Evolutionary conservation across 2,797 vertebrate genomes (phyloP).

Genomic region (Anisognathus igniventris): DNA sequence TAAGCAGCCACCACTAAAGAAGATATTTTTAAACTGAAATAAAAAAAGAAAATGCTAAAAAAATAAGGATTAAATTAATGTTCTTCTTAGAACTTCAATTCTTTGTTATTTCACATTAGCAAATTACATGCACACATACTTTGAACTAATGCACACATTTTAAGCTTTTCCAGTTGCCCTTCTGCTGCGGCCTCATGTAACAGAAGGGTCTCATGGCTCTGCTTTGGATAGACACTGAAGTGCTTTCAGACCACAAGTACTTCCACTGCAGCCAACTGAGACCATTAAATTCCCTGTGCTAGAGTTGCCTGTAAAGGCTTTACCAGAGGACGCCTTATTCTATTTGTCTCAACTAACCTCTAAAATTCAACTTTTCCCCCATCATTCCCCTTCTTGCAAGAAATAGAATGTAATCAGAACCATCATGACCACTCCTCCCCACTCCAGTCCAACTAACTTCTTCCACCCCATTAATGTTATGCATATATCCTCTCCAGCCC

Average conservation of each 20-base stretch:
- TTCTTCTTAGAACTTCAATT: neutral
- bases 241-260: rapidly evolving
- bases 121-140: neutral
- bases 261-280: neutral
- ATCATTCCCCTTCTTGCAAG: neutral
- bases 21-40: neutral
- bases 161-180: neutral
- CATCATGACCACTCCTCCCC: neutral
- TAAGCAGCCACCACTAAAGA: neutral
- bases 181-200: neutral
- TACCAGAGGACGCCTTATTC: neutral
- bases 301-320: neutral
- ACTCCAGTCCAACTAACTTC: neutral
- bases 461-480: neutral
- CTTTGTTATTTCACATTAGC: neutral
- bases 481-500: neutral
- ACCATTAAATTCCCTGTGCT: rapidly evolving
- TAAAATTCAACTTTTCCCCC: neutral
- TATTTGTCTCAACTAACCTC: neutral
- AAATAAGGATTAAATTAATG: neutral
- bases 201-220: neutral
- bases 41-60: neutral
- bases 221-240: neutral
- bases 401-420: neutral
- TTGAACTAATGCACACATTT: neutral